Base-by-base conservation (phyloP, 2,113 vertebrate genomes). In the Prunella fulvescens region DNA sequence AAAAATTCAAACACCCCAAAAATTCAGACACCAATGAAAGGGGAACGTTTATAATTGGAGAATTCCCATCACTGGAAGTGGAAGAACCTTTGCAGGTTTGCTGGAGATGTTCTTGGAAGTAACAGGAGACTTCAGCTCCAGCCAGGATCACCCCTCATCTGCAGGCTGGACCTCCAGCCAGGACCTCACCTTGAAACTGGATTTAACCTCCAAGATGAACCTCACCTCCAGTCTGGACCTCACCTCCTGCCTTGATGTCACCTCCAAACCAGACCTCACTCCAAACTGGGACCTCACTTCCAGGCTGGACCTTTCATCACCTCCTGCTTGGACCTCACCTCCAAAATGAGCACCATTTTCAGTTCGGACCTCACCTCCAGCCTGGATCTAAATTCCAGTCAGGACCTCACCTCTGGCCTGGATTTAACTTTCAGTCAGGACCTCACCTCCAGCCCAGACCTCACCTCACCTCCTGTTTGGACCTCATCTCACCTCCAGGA, bases 21-120 rank as follows among this genome's bases (percentile, higher is more conserved):
- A 45, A 50, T 35, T 9, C 17, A 16, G 2, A 22, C 19, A 7
- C 20, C 37, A 3, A 5, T 12, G 61, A 14, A 5, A 44, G 12
- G 2, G 24, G 7, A 23, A 50, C 9, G 5, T 5, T 19, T 14
- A n/a, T 3, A 16, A n/a, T 1, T 10, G n/a, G 53, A 48, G 60
- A 61, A 53, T 26, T 79, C 23, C 60, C 29, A 3, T 37, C 17
- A 4, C 22, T 10, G 53, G 10, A 67, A 67, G 11, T 0, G 6
- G 4, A 65, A 60, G 37, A 78, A 6, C 31, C 19, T 35, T 22
- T 2, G 4, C 4, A 33, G 19, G 24, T 37, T 35, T n/a, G 20
- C n/a, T 31, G 48, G 54, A 53, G 3, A 1, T 3, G 26, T 18
- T 50, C 56, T 47, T 35, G 58, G 40, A 58, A 45, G 11, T 1